A percentile compares a stretch with the other conserved stretches of the same genome.
phyloP scores from a whole-genome alignment of 2,797 vertebrate genomes.

The Esox masquinongy region DNA sequence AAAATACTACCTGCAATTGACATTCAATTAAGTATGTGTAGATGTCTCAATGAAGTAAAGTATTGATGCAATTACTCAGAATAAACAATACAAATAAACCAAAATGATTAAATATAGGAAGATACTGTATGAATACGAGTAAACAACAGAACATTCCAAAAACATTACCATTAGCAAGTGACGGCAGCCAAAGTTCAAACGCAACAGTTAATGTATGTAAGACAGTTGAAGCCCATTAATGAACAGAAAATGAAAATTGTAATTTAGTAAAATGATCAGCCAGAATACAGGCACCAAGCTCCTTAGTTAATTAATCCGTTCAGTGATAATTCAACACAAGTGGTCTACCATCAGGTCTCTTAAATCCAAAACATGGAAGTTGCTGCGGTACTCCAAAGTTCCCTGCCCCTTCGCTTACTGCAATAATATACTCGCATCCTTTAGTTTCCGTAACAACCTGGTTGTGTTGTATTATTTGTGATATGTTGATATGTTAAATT shows the following conservation, averaged over 20 bases:
- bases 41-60: not conserved
- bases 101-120: conserved; percentile 4
- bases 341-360: too few species aligned
- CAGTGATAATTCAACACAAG: too few species aligned
- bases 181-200: not conserved
- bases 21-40: not conserved
- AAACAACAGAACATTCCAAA: not conserved
- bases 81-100: conserved; percentile 17
- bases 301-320: too few species aligned
- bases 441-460: not conserved
- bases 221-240: not conserved
- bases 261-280: not conserved
- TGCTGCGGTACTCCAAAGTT: too few species aligned
- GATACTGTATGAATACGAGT: not conserved
- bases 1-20: not conserved
- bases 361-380: too few species aligned
- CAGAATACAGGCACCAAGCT: not conserved
- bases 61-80: conserved; percentile 16
- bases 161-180: not conserved
- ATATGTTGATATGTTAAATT: not conserved
- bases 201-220: not conserved
- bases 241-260: not conserved
- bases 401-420: not conserved
- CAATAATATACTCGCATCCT: not conserved
- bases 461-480: not conserved